These are phyloP conservation scores for Cyclina sinensis DNA, from an alignment of 1,140 invertebrate species.

Conservation along the genomic window DNA sequence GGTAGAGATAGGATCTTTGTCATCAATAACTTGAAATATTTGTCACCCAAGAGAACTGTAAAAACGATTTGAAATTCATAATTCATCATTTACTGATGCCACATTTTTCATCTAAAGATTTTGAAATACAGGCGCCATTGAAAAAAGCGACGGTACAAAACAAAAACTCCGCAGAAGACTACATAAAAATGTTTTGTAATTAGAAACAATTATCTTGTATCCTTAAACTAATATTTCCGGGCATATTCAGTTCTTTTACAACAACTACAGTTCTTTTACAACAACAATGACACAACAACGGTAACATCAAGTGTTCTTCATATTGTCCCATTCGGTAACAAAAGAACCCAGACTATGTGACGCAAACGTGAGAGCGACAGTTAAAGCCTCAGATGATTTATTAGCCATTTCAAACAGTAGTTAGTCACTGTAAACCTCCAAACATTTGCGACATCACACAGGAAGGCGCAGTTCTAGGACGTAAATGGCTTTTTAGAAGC, in stretches of 20 bases:
- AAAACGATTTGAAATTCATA: conserved; percentile 31
- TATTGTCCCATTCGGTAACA: too few species aligned
- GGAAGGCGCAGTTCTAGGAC: neutral
- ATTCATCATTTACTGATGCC: neutral
- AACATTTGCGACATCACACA: neutral
- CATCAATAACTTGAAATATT: conserved; percentile 41
- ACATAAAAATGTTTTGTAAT: too few species aligned
- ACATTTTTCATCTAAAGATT: too few species aligned
- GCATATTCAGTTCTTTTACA: too few species aligned
- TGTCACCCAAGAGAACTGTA: conserved; percentile 28
- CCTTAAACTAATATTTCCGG: too few species aligned
- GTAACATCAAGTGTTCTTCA: too few species aligned
- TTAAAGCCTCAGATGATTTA: conserved; percentile 42
- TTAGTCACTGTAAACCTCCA: neutral
- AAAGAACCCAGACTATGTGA: conserved; percentile 26
- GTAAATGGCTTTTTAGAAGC: conserved; percentile 38
- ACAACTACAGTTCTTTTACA: too few species aligned
- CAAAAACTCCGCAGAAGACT: too few species aligned
- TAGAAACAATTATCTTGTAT: too few species aligned
- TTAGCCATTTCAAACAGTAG: neutral
- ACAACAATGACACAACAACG: too few species aligned
- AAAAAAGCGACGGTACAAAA: too few species aligned
- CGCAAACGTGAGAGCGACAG: conserved; percentile 33
- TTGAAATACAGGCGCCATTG: too few species aligned
- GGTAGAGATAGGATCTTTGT: conserved; percentile 41